Evolutionary conservation across 2,888 invertebrate species (phyloP), one percentile per base, ranked within the genome.

Genomic region (Pyrochroa serraticornis): DNA sequence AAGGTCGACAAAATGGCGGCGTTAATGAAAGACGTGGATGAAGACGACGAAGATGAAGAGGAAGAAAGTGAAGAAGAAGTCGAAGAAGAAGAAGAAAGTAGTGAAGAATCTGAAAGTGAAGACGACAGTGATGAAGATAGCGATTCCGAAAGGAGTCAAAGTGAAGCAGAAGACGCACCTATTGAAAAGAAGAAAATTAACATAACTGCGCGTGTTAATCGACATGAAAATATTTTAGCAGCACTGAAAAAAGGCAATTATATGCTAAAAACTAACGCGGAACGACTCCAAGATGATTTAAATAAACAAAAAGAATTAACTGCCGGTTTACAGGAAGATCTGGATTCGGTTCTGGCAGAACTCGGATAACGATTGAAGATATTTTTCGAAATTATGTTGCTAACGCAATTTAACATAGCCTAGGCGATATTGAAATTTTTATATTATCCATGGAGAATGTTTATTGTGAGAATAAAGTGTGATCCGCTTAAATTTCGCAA

Each of bases 1-100:
- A 45, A 93, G 82, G 93, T 93, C 7, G 92, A 93, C 73, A 93
- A 93, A 80, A 94, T 94, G 93, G 93, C 93, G 0, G 89, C 89
- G 9, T 83, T 93, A 72, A 89, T 94, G 89, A 92, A 90, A 69
- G 91, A 91, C 70, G 87, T 85, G 1, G 89, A 88, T 0, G 89
- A 88, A 5, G 90, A 89, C 1, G 87, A 82, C 1, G 83, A 83
- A 13, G 86, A 85, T 65, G 84, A 85, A 53, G 87, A 87, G 42
- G 86, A 83, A 1, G 86, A 83, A 2, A 50, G 46, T 14, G 83
- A 83, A 10, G 85, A 84, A 66, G 84, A 84, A 56, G 86, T 86
- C 68, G 82, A 79, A 34, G 81, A 77, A 44, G 81, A 80, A 63
- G 81, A 80, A 57, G 79, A 79, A 42, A 76, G 79, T 33, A 77